Percentiles rank a stretch among this genome's conserved stretches.
Evolutionary conservation across 2,113 vertebrate genomes (phyloP).

Genomic region (Toxostoma redivivum): DNA sequence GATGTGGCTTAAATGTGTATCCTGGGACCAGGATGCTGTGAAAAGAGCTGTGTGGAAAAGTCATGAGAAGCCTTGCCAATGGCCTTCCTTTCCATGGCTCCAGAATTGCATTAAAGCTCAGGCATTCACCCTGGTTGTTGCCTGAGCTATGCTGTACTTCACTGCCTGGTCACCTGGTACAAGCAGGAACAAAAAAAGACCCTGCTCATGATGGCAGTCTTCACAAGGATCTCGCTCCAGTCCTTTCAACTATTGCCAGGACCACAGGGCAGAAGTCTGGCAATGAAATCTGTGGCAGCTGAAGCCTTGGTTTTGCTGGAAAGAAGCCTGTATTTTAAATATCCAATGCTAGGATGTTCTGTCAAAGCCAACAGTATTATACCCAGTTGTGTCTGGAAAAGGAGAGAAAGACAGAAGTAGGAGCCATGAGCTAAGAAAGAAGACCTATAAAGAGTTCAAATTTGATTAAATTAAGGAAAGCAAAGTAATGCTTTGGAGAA

Average conservation of each 20-base stretch:
- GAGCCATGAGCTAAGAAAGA: not conserved
- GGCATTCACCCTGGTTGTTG: accelerated
- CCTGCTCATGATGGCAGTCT: not conserved
- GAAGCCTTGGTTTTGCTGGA: not conserved
- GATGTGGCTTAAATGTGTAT: accelerated
- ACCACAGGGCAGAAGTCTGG: not conserved
- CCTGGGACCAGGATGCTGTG: not conserved
- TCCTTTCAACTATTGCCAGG: not conserved
- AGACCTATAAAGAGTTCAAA: not conserved
- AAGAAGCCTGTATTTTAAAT: not conserved
- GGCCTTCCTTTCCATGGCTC: not conserved
- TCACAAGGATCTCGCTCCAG: not conserved
- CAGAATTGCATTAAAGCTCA: not conserved
- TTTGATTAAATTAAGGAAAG: not conserved
- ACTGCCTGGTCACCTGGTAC: not conserved
- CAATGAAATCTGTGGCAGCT: not conserved
- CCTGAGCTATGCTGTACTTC: accelerated
- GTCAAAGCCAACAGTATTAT: not conserved
- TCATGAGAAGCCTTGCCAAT: not conserved
- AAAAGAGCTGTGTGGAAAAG: not conserved
- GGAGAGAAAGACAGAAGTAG: not conserved
- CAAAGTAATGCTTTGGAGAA: not conserved
- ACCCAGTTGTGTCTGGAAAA: not conserved
- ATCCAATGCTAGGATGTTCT: not conserved
- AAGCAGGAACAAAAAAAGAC: not conserved